These are phyloP conservation scores for Drosophila nasuta DNA, from an alignment of 1,140 invertebrate species.

Conservation along the genomic window DNA sequence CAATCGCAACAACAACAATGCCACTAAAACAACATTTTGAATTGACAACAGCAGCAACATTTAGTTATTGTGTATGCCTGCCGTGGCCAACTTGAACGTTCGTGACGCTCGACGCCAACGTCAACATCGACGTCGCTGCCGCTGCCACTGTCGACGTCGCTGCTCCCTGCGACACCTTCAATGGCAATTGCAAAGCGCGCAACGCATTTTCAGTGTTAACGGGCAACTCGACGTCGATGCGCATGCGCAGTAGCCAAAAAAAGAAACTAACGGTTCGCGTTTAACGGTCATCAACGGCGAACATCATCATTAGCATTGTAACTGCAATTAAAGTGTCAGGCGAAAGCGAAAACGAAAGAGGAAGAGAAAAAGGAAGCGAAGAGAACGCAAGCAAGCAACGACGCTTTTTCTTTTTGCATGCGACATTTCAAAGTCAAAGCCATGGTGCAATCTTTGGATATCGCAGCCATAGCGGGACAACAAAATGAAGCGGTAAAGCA, in stretches of 20 bases:
- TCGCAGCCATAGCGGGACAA: constrained; percentile 76
- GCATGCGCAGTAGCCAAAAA: constrained; percentile 67
- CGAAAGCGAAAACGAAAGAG: background rate
- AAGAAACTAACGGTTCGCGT: constrained; percentile 19
- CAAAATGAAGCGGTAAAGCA: constrained; percentile 76
- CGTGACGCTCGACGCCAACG: constrained; percentile 42
- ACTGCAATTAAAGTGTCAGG: constrained; percentile 23
- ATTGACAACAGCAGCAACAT: constrained; percentile 33
- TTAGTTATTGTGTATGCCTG: constrained; percentile 66
- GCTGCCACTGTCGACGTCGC: constrained; percentile 20
- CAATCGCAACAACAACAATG: constrained; percentile 26
- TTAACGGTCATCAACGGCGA: constrained; percentile 11
- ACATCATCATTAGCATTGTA: constrained; percentile 15
- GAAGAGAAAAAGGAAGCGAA: constrained; percentile 25
- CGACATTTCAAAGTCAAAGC: constrained; percentile 80
- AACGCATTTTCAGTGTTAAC: constrained; percentile 65
- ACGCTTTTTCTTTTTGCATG: constrained; percentile 69
- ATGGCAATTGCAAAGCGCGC: constrained; percentile 61
- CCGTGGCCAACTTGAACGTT: constrained; percentile 40
- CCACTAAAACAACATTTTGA: constrained; percentile 31
- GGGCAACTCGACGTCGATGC: constrained; percentile 51
- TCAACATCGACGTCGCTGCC: constrained; percentile 34
- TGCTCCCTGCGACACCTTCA: constrained; percentile 47
- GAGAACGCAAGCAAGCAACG: background rate
- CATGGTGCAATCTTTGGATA: constrained; percentile 82